phyloP scores from a whole-genome alignment of 92 coral and sea anemone genomes.

The Siderastrea radians region DNA sequence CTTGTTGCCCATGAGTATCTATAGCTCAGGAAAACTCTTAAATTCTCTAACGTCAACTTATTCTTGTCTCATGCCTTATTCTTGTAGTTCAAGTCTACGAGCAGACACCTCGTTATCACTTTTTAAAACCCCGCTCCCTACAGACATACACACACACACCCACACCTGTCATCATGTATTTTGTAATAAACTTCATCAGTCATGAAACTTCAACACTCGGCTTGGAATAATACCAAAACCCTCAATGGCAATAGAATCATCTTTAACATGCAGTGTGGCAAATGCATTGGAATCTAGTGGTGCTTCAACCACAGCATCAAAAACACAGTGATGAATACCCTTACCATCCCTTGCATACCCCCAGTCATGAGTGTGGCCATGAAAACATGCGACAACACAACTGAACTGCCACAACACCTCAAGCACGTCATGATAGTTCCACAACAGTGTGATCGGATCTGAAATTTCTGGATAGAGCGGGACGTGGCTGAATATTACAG shows the following conservation, averaged over 20 bases:
- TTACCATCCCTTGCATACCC: constrained; percentile 57
- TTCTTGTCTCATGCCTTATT: too few relatives aligned
- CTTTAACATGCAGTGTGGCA: constrained; percentile 75
- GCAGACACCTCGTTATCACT: too few relatives aligned
- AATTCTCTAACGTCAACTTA: too few relatives aligned
- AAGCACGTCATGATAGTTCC: constrained; percentile 80
- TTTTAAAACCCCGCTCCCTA: too few relatives aligned
- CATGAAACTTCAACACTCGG: constrained; percentile 51
- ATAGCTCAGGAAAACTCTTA: too few relatives aligned
- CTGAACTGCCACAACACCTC: constrained; percentile 62
- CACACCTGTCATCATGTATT: too few relatives aligned
- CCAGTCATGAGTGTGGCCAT: constrained; percentile 77
- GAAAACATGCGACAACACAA: constrained; percentile 75
- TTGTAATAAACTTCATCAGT: background rate
- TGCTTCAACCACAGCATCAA: constrained; percentile 80
- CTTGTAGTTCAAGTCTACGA: too few relatives aligned
- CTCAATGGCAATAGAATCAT: constrained; percentile 68
- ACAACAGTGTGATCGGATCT: constrained; percentile 45
- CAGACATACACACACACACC: too few relatives aligned
- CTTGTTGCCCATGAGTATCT: too few relatives aligned
- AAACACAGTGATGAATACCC: constrained; percentile 79
- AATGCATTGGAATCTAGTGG: constrained; percentile 71
- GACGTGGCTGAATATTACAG: constrained; percentile 77
- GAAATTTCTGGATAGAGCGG: constrained; percentile 64
- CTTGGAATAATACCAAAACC: constrained; percentile 73